Conservation (phyloP, 2,797 vertebrate genomes). For the Pterois miles region DNA sequence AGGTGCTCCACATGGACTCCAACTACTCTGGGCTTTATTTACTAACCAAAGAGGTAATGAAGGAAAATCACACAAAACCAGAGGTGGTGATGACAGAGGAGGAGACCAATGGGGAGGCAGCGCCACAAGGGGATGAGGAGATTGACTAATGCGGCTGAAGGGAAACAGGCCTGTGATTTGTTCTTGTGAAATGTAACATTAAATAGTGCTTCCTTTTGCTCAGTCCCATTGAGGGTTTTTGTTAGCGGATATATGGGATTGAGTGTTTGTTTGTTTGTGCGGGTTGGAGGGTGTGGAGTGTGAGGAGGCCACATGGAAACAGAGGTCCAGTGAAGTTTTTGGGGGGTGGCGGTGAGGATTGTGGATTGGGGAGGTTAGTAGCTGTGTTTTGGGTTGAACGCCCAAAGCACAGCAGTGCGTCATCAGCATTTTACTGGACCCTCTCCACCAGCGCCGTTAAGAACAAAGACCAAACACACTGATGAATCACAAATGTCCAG, state of each 20-base stretch:
- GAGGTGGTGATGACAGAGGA: constrained; percentile 59
- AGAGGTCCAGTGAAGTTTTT: constrained; percentile 33
- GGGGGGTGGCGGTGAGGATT: constrained; percentile 7
- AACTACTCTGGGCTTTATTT: constrained; percentile 51
- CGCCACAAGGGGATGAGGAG: constrained; percentile 20
- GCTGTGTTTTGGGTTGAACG: constrained; percentile 41
- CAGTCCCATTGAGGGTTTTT: constrained; percentile 11
- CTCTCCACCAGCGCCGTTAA: constrained; percentile 55
- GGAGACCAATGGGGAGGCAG: constrained; percentile 22
- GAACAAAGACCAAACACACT: constrained; percentile 71
- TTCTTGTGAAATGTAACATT: constrained; percentile 42
- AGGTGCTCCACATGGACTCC: constrained; percentile 24
- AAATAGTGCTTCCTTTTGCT: constrained; percentile 34
- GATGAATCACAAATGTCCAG: constrained; percentile 78
- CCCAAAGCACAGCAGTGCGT: constrained; percentile 58
- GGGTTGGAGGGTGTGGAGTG: constrained; percentile 44
- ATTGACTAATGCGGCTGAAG: constrained; percentile 33
- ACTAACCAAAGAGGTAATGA: constrained; percentile 52
- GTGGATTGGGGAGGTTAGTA: constrained; percentile 6
- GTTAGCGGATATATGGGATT: constrained; percentile 54
- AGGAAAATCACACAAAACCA: constrained; percentile 58
- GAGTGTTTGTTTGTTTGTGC: constrained; percentile 60
- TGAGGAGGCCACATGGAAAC: constrained; percentile 39
- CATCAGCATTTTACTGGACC: constrained; percentile 69
- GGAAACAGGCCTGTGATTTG: constrained; percentile 30